phyloP scores from a whole-genome alignment of 2,888 invertebrate genomes.

The Zelleria hepariella region DNA sequence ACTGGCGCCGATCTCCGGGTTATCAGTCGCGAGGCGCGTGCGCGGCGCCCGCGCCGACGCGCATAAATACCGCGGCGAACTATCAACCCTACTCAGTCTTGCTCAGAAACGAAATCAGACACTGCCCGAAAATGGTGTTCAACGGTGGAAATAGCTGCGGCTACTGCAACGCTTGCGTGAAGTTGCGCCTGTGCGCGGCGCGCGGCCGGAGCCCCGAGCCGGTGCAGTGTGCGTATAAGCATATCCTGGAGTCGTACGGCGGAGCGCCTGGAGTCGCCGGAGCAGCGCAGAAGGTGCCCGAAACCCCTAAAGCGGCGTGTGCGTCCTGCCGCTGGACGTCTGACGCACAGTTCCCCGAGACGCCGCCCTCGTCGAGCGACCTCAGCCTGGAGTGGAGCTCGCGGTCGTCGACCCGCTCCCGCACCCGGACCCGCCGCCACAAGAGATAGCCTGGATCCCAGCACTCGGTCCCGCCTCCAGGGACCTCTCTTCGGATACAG shows the following conservation, averaged over 20 bases:
- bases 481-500: background rate
- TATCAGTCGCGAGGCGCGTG: constrained; percentile 58
- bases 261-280: constrained; percentile 17
- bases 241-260: constrained; percentile 59
- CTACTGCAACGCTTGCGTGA: constrained; percentile 62
- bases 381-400: constrained; percentile 63
- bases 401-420: constrained; percentile 44
- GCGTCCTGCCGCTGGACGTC: constrained; percentile 65
- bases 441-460: constrained; percentile 38
- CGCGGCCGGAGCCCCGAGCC: constrained; percentile 57
- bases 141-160: constrained; percentile 61
- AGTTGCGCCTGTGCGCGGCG: constrained; percentile 48
- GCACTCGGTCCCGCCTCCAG: background rate
- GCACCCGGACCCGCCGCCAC: constrained; percentile 47
- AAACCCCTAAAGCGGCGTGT: constrained; percentile 44
- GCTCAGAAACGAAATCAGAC: constrained; percentile 9
- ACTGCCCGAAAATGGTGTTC: constrained; percentile 15
- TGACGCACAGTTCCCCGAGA: constrained; percentile 62
- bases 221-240: constrained; percentile 63
- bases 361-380: constrained; percentile 56
- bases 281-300: constrained; percentile 33
- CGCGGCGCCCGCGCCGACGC: constrained; percentile 39
- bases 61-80: constrained; percentile 48
- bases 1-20: constrained; percentile 56
- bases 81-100: constrained; percentile 33